Conservation (phyloP, 1,140 invertebrate genomes). For the Periplaneta americana region DNA sequence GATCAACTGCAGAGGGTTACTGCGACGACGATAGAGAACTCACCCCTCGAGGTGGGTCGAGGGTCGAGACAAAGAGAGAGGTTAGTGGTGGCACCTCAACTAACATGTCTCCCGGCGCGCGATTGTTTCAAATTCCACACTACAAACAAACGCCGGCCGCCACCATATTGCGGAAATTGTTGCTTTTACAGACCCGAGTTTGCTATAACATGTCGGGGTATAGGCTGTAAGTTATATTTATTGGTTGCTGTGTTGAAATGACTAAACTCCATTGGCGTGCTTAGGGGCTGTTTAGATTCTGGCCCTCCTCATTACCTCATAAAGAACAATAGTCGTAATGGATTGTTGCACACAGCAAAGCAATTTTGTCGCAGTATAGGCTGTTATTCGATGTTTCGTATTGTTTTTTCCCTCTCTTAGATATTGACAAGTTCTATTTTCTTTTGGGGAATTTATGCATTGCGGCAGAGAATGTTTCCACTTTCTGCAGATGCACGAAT, state of each 20-base stretch:
- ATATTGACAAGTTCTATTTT: too few relatives aligned
- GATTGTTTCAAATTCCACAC: background rate
- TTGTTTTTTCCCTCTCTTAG: too few relatives aligned
- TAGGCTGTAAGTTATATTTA: background rate
- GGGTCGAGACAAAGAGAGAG: background rate
- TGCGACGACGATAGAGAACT: background rate
- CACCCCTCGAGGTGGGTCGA: background rate
- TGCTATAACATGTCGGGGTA: background rate
- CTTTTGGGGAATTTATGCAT: too few relatives aligned
- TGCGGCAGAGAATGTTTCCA: too few relatives aligned
- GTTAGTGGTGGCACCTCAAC: background rate
- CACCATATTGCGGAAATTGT: too few relatives aligned
- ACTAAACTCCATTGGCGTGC: background rate
- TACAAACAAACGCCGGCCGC: background rate
- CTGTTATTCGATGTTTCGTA: too few relatives aligned
- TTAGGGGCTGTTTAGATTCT: background rate
- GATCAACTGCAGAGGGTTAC: background rate
- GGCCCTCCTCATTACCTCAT: background rate
- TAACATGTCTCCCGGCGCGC: background rate
- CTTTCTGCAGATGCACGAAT: too few relatives aligned
- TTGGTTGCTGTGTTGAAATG: background rate
- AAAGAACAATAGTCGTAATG: background rate
- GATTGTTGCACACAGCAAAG: background rate
- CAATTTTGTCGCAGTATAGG: too few relatives aligned
- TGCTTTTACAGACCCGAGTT: too few relatives aligned